Percentiles rank a stretch among this genome's conserved stretches.
Conservation (phyloP, 1,140 invertebrate genomes). For the Limonius californicus region DNA sequence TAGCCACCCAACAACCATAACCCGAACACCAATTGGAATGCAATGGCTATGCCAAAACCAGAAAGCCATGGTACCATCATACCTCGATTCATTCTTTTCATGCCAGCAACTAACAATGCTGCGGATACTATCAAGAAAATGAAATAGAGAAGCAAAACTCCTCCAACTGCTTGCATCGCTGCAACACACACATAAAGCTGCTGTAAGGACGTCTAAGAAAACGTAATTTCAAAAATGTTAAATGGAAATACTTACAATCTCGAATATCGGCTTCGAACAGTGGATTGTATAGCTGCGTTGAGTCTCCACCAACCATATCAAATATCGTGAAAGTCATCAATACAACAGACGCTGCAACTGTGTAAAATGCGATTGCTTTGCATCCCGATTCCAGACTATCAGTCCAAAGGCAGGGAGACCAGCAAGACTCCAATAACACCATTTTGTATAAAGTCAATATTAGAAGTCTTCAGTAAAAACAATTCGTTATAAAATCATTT, state of each 20-base stretch:
- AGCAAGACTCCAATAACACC: slow-evolving; percentile 73
- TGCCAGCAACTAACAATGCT: slow-evolving; percentile 59
- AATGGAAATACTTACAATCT: slow-evolving; percentile 54
- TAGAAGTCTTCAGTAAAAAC: no score
- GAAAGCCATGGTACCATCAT: slow-evolving; percentile 79
- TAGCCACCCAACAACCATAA: slow-evolving; percentile 81
- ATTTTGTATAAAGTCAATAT: no score
- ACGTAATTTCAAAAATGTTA: slow-evolving; percentile 22
- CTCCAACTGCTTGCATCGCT: slow-evolving; percentile 73
- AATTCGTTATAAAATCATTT: no score
- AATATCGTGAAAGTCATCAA: slow-evolving; percentile 71
- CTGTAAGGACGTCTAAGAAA: no score
- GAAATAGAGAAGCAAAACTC: slow-evolving; percentile 71
- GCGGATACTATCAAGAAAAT: slow-evolving; percentile 62
- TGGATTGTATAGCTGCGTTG: slow-evolving; percentile 80
- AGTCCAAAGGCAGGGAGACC: slow-evolving; percentile 84
- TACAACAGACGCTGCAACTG: slow-evolving; percentile 65
- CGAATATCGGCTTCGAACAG: slow-evolving; percentile 82
- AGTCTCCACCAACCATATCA: slow-evolving; percentile 78
- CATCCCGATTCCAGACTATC: slow-evolving; percentile 71
- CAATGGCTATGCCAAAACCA: slow-evolving; percentile 62
- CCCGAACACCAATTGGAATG: slow-evolving; percentile 76
- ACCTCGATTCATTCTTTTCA: slow-evolving; percentile 65
- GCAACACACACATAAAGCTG: no score
- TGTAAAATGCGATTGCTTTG: slow-evolving; percentile 73